Evolutionary conservation across 2,113 vertebrate genomes (phyloP), one percentile per base, ranked within the genome.

Genomic region (Sturnus vulgaris): DNA sequence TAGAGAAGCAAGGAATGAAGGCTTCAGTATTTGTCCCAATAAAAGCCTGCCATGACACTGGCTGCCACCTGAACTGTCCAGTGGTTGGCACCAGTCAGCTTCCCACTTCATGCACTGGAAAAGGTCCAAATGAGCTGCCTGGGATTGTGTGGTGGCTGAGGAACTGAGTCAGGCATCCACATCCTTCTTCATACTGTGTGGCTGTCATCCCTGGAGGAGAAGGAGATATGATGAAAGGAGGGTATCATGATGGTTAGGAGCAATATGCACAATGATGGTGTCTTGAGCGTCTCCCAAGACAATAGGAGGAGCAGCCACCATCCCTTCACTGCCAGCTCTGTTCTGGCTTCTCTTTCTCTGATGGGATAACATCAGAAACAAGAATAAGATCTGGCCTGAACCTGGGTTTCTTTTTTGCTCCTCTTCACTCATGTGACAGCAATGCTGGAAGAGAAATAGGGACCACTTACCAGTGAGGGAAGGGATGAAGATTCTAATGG

Each of bases 31-130:
- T 56, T 77, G 15, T 37, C 39, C 42, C 39, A 33, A 0, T 35
- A 68, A 76, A 69, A 23, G 4, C 18, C 57, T 68, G 24, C 13
- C 12, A 10, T 5, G 71, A 21, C 3, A 13, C 8, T 2, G 10
- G 31, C 18, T 76, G 28, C 71, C 0, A 0, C 24, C 47, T 49
- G 66, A 35, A n/a, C 37, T 71, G 27, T 19, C 19, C 1, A 1
- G 57, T 21, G 72, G n/a, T 5, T 68, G 57, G 44, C 53, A 63
- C 5, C 42, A 53, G 63, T 15, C 31, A 61, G 24, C 46, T 37
- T 52, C 56, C 52, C 27, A 39, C 47, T 40, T 56, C 23, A 33
- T 39, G n/a, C 7, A 2, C 56, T 57, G 63, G 24, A 35, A 53
- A 76, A 68, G 16, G 9, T 87, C n/a, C 44, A 27, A 42, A 13